These are phyloP conservation scores for Scolopax bukidnonensis DNA, from an alignment of 2,797 vertebrate species.

Conservation along the genomic window DNA sequence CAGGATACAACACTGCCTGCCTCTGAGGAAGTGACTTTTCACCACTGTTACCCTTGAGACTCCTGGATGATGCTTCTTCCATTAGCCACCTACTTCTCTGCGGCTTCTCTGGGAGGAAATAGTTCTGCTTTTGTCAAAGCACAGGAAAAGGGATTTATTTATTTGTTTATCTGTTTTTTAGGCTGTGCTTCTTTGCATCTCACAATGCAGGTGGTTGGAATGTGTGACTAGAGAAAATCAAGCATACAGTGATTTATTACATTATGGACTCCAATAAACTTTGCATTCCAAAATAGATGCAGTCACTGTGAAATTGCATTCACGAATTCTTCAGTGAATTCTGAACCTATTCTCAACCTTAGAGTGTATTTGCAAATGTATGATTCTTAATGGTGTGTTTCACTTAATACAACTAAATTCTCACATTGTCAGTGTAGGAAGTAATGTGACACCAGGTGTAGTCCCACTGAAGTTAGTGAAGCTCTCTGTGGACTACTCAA, in stretches of 20 bases:
- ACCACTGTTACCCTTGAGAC: constrained; percentile 7
- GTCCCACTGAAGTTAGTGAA: not conserved
- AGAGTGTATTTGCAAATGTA: not conserved
- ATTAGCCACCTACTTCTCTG: constrained; percentile 35
- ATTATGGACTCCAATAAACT: not conserved
- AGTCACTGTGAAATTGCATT: not conserved
- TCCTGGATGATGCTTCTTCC: not conserved
- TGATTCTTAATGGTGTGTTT: not conserved
- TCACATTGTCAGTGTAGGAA: not conserved
- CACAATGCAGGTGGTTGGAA: not conserved
- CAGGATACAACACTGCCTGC: not conserved
- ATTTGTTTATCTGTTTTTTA: constrained; percentile 4
- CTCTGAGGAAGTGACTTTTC: not conserved
- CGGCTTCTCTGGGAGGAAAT: not conserved
- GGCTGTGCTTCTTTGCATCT: not conserved
- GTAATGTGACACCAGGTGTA: not conserved
- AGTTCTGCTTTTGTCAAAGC: constrained; percentile 24
- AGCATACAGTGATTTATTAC: not conserved
- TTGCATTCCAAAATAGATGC: not conserved
- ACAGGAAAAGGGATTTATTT: constrained; percentile 42
- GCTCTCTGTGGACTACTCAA: not conserved
- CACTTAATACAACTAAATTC: not conserved
- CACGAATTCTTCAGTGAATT: not conserved
- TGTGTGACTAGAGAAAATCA: not conserved
- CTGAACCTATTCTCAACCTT: not conserved